These are phyloP conservation scores for Phasianus colchicus DNA, from an alignment of 2,113 vertebrate species.

Conservation along the genomic window DNA sequence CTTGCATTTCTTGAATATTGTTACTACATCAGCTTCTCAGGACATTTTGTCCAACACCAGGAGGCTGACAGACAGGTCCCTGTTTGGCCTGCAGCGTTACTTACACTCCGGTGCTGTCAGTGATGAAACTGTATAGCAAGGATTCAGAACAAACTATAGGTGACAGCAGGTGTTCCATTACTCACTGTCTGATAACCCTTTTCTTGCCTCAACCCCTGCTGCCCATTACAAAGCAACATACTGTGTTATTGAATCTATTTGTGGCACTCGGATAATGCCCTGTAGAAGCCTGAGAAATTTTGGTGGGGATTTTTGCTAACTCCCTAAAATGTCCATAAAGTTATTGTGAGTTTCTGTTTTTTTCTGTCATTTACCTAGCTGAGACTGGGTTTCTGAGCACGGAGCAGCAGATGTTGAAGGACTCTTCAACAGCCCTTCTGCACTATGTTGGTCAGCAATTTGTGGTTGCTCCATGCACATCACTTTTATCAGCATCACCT, in stretches of 20 bases:
- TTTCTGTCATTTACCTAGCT: neutral
- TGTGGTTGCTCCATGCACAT: neutral
- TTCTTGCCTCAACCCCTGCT: conserved; percentile 26
- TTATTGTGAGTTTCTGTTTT: neutral
- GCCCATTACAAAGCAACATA: neutral
- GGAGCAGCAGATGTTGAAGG: neutral
- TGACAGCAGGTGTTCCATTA: conserved; percentile 66
- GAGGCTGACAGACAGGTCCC: conserved; percentile 52
- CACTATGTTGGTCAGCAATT: neutral
- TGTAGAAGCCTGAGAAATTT: neutral
- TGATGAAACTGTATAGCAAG: conserved; percentile 70
- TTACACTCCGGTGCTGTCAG: conserved; percentile 46
- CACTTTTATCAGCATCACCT: neutral
- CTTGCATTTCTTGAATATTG: conserved; percentile 41
- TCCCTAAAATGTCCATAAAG: neutral
- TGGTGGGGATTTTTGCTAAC: neutral
- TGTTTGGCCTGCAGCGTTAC: conserved; percentile 51
- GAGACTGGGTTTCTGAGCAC: neutral
- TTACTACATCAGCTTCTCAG: conserved; percentile 32
- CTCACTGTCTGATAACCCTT: conserved; percentile 69
- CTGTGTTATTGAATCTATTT: conserved; percentile 5
- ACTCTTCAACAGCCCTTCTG: neutral
- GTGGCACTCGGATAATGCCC: conserved; percentile 24
- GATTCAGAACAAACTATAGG: conserved; percentile 47
- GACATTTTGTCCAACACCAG: conserved; percentile 47